phyloP scores from a whole-genome alignment of 2,797 vertebrate genomes.

The Australoheros facetus region DNA sequence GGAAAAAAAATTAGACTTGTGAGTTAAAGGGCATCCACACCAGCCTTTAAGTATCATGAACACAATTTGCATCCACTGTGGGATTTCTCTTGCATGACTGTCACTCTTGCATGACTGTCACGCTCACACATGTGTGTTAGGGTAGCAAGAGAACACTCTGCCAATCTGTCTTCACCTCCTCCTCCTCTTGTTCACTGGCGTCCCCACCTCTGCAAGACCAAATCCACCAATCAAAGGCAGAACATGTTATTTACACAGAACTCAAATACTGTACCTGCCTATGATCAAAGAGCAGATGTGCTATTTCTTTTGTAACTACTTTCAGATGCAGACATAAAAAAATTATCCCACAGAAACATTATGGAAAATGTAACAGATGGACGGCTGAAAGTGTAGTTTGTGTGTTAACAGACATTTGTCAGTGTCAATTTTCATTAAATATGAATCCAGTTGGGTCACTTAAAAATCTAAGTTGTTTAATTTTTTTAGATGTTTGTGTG shows the following conservation, averaged over 20 bases:
- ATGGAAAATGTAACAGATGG: neutral
- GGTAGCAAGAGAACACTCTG: constrained; percentile 75
- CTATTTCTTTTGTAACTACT: neutral
- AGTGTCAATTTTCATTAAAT: neutral
- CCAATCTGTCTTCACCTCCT: constrained; percentile 74
- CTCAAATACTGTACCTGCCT: neutral
- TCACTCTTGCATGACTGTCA: neutral
- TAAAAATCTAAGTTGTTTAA: neutral
- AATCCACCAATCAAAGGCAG: constrained; percentile 51
- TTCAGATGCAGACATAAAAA: constrained; percentile 5
- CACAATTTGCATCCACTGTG: neutral
- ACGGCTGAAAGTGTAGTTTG: neutral
- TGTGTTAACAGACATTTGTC: neutral
- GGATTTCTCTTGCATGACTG: neutral
- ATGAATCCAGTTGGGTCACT: neutral
- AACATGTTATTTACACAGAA: neutral
- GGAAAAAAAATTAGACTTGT: neutral
- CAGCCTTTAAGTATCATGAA: neutral
- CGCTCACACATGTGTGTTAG: constrained; percentile 28
- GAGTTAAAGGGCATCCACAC: neutral
- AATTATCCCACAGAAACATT: neutral
- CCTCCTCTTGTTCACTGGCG: constrained; percentile 74
- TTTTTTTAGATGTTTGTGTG: neutral
- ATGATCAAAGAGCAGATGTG: constrained; percentile 8
- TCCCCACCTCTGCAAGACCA: constrained; percentile 59